Evolutionary conservation across 2,797 vertebrate species (phyloP), one percentile per base, ranked within the genome.

Genomic region (Hybognathus amarus): DNA sequence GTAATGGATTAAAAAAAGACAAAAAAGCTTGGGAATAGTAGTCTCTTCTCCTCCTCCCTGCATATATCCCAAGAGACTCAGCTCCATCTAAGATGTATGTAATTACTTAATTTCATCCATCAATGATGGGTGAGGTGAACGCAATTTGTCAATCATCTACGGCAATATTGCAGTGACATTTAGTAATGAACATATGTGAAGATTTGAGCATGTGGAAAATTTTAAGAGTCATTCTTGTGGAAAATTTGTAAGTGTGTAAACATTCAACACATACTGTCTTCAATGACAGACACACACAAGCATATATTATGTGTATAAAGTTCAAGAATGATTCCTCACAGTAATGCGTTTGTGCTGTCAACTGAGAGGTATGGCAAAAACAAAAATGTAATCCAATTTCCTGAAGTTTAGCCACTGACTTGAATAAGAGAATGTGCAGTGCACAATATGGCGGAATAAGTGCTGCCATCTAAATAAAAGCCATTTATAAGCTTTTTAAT

Each of bases 91-190:
- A 91, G 87, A 87, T 71, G 83, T 91, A 88, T 91, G 89, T 92
- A 93, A 95, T 94, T 94, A 87, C 90, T 92, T 84, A 87, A 88
- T 92, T 93, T 91, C 88, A 93, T 93, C 90, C 92, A 94, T 94
- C 91, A 94, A 63, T 90, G 85, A 88, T 74, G 84, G 86, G 83
- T 82, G 85, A 71, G 66, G 82, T 88, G 84, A 84, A 89, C 82
- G 36, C 79, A 42, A 85, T 91, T 88, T 92, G 87, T 92, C 89
- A 91, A 86, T 69, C 82, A 82, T 83, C 67, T 64, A 73, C 56
- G 56, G 61, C 52, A 67, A 81, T 81, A 50, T 38, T 73, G 45
- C 27, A 59, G 56, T 61, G 30, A 64, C 56, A 61, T 61, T 64
- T 22, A 2, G 30, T 82, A 74, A 74, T 38, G 42, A 73, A 74